phyloP scores from a whole-genome alignment of 2,797 vertebrate genomes.

The Neomorphus geoffroyi region DNA sequence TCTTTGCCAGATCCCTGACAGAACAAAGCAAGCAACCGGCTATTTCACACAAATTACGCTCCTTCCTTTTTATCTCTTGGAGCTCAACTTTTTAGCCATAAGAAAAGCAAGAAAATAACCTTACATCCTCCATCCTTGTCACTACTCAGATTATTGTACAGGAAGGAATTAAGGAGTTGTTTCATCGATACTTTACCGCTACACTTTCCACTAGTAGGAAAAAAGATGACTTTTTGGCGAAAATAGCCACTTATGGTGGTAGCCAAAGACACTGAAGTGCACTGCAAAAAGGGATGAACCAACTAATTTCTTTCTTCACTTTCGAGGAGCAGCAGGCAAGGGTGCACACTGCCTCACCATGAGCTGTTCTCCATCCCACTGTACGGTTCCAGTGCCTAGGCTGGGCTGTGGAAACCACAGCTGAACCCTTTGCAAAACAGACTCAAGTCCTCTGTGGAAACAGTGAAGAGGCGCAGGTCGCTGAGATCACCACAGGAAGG shows the following conservation, averaged over 20 bases:
- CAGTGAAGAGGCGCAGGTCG: not conserved
- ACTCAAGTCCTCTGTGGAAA: not conserved
- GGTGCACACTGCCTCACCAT: not conserved
- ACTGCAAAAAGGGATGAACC: not conserved
- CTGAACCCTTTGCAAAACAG: not conserved
- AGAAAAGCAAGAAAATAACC: not conserved
- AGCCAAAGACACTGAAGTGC: not conserved
- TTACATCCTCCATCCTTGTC: not conserved
- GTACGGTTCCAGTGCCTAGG: not conserved
- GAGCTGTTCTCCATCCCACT: not conserved
- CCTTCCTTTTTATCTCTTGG: not conserved
- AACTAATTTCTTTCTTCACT: not conserved
- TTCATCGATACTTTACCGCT: not conserved
- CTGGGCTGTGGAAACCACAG: not conserved
- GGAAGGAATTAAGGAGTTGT: not conserved
- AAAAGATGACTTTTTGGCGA: not conserved
- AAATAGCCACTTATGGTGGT: not conserved
- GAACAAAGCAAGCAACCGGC: not conserved
- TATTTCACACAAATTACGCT: not conserved
- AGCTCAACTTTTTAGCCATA: not conserved
- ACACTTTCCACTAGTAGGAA: not conserved
- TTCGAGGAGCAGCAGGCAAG: not conserved
- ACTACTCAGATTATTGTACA: not conserved
- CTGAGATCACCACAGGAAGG: not conserved
- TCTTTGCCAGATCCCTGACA: not conserved